Conservation (phyloP, 2,797 vertebrate genomes). For the Diceros bicornis region DNA sequence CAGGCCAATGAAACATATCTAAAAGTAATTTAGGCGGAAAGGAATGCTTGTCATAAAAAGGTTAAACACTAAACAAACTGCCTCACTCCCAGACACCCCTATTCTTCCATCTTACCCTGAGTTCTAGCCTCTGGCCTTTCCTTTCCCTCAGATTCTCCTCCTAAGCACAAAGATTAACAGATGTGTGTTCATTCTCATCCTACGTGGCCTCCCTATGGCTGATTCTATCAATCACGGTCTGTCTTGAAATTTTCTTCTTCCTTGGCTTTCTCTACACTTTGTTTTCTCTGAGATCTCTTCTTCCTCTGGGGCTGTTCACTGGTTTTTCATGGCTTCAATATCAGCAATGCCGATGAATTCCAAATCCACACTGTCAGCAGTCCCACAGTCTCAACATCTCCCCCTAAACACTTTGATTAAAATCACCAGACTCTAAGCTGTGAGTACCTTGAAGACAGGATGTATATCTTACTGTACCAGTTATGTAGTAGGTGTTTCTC, state of each 20-base stretch:
- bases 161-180: not conserved
- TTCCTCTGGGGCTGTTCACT: not conserved
- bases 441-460: not conserved
- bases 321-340: not conserved
- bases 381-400: not conserved
- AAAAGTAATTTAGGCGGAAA: constrained; percentile 56
- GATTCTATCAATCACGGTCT: not conserved
- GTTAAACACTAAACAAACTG: not conserved
- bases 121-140: not conserved
- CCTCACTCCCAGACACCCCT: not conserved
- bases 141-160: not conserved
- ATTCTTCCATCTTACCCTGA: not conserved
- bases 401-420: not conserved
- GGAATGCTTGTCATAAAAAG: not conserved
- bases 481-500: not conserved
- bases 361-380: not conserved
- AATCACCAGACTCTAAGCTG: not conserved
- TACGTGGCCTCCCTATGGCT: not conserved
- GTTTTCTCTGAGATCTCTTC: not conserved
- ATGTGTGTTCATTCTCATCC: not conserved
- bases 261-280: constrained; percentile 7
- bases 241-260: not conserved
- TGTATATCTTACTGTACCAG: not conserved
- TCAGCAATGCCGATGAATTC: not conserved
- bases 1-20: constrained; percentile 64